These are phyloP conservation scores for Stomorhina lunata DNA, from an alignment of 2,888 invertebrate species.

Conservation along the genomic window DNA sequence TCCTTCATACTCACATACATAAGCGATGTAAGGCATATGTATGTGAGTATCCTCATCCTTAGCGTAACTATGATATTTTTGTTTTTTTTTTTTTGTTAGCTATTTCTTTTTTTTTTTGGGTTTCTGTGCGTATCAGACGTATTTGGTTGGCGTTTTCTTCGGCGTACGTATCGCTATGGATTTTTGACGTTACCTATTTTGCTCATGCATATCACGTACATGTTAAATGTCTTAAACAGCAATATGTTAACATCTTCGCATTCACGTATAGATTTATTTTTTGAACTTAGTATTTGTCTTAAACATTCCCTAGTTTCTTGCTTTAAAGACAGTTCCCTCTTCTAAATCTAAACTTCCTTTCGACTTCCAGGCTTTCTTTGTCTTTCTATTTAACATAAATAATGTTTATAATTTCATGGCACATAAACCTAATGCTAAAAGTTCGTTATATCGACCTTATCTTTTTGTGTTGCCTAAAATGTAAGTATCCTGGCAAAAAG, in stretches of 20 bases:
- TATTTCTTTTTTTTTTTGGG: slow-evolving; percentile 37
- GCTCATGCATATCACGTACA: slow-evolving; percentile 57
- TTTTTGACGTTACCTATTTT: slow-evolving; percentile 25
- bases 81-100: background rate
- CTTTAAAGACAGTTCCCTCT: background rate
- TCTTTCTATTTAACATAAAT: slow-evolving; percentile 42
- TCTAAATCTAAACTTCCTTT: background rate
- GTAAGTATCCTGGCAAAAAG: slow-evolving; percentile 19
- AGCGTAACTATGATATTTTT: background rate
- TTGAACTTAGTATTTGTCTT: background rate
- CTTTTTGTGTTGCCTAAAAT: background rate
- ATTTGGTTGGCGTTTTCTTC: slow-evolving; percentile 14
- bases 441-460: slow-evolving; percentile 30
- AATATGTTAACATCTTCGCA: slow-evolving; percentile 40
- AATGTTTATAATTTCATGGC: slow-evolving; percentile 63
- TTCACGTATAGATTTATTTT: background rate
- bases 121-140: slow-evolving; percentile 15
- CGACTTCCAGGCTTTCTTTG: background rate
- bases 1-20: background rate
- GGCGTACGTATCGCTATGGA: slow-evolving; percentile 7
- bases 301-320: slow-evolving; percentile 13
- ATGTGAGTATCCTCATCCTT: background rate
- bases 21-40: background rate
- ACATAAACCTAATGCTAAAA: slow-evolving; percentile 59
- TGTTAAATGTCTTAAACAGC: slow-evolving; percentile 50